Conservation (phyloP, 2,113 vertebrate species). For the Odocoileus virginianus region DNA sequence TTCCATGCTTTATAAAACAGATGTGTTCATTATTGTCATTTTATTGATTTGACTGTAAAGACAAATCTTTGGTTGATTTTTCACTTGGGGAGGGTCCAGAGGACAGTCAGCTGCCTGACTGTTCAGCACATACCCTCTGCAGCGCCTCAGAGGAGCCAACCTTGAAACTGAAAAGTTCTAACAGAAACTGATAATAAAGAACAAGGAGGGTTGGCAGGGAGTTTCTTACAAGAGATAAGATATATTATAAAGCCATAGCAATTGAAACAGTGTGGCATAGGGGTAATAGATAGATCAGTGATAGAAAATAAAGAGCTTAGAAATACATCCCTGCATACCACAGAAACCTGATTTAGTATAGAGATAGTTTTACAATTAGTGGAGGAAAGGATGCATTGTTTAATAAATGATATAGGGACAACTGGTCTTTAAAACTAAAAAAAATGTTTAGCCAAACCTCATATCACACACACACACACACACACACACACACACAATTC, state of each 20-base stretch:
- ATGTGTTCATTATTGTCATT: not conserved
- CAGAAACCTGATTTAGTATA: not conserved
- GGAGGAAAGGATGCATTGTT: not conserved
- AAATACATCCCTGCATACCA: not conserved
- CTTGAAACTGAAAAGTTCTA: not conserved
- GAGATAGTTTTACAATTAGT: not conserved
- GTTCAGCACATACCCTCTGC: not conserved
- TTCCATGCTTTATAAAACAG: not conserved
- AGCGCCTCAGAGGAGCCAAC: not conserved
- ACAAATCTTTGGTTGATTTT: not conserved
- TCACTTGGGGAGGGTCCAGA: not conserved
- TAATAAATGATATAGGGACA: not conserved
- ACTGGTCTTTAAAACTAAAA: not conserved
- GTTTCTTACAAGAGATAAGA: not conserved
- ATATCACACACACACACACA: not conserved
- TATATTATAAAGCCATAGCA: not conserved
- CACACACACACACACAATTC: not conserved
- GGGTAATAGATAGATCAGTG: not conserved
- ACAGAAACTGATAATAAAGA: not conserved
- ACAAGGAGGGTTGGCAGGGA: not conserved
- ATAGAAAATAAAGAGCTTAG: not conserved
- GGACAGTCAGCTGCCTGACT: not conserved
- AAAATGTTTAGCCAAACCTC: not conserved
- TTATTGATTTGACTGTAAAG: constrained; percentile 7
- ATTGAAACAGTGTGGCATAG: not conserved